A percentile compares a stretch with the other conserved stretches of the same genome.
phyloP scores from a whole-genome alignment of 2,113 vertebrate genomes.

The Guaruba guarouba region DNA sequence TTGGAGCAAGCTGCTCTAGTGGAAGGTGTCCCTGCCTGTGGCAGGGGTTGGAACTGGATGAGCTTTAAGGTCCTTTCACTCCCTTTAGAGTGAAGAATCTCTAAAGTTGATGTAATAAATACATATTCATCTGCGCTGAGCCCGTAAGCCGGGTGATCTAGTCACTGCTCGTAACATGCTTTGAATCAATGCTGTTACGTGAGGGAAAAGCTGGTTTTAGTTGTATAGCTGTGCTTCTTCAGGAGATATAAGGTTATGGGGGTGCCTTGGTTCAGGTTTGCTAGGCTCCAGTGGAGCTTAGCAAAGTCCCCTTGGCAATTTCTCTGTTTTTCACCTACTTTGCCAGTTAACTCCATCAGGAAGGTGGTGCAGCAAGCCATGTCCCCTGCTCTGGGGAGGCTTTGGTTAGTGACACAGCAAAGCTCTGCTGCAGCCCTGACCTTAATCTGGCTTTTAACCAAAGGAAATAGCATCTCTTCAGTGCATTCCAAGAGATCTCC shows the following conservation, averaged over 20 bases:
- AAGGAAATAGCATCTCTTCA: neutral
- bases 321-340: neutral
- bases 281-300: neutral
- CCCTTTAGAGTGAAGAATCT: neutral
- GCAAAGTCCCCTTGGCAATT: neutral
- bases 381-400: neutral
- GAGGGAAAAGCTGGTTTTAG: neutral
- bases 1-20: neutral
- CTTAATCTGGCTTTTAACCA: neutral
- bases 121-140: neutral
- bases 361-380: neutral
- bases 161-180: accelerated
- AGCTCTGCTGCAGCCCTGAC: neutral
- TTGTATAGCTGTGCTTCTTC: neutral
- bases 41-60: neutral
- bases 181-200: neutral
- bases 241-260: neutral
- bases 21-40: neutral
- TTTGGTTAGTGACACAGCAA: neutral
- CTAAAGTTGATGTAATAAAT: accelerated
- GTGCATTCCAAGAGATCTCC: neutral
- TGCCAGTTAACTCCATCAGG: neutral
- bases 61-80: neutral
- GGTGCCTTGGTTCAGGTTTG: neutral
- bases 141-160: neutral